Evolutionary conservation across 2,888 invertebrate genomes (phyloP).

Genomic region (Deroplatys truncata): DNA sequence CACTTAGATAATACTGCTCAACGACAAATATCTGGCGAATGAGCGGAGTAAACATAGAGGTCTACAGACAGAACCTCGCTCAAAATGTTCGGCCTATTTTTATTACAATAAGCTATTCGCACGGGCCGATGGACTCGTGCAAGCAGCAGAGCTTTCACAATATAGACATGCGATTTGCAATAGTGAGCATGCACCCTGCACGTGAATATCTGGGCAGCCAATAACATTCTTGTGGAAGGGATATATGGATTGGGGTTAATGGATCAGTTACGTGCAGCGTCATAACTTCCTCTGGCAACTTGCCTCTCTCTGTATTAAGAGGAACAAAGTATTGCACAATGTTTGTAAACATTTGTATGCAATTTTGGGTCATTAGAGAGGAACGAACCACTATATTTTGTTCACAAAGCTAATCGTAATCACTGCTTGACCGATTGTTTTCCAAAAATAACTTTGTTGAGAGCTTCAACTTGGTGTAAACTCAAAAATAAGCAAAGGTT

Average conservation of each 20-base stretch:
- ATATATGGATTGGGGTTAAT: background rate
- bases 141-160: background rate
- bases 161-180: background rate
- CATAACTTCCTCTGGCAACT: background rate
- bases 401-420: no score
- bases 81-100: no score
- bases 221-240: background rate
- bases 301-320: background rate
- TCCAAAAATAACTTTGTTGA: no score
- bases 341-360: background rate
- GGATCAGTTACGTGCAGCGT: background rate
- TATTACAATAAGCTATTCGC: no score
- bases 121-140: background rate
- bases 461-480: no score
- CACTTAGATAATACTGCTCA: no score
- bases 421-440: no score
- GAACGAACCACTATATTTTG: no score
- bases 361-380: background rate
- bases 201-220: background rate
- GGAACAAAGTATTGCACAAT: background rate
- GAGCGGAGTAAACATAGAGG: no score
- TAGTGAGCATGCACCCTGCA: background rate
- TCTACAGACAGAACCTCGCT: no score
- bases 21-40: no score
- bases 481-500: no score